phyloP scores from a whole-genome alignment of 2,888 invertebrate species.

The Pachliopta kotzebuea region DNA sequence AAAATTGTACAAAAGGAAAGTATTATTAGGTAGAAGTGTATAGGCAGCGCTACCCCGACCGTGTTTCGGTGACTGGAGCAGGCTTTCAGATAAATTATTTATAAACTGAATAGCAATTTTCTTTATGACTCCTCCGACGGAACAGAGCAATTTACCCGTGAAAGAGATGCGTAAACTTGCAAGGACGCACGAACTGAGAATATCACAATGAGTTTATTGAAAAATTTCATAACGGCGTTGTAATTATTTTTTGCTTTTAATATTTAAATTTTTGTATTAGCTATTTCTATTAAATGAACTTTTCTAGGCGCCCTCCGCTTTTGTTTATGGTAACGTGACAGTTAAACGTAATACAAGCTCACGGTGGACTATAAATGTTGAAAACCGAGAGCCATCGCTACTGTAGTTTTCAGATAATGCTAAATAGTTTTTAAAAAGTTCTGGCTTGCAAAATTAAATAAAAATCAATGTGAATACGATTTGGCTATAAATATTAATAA shows the following conservation, averaged over 20 bases:
- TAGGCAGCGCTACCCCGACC: constrained; percentile 63
- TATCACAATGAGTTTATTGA: constrained; percentile 66
- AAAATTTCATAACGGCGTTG: constrained; percentile 64
- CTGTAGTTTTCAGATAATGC: too few species aligned
- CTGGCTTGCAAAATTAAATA: not conserved
- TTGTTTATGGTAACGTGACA: too few species aligned
- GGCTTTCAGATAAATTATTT: constrained; percentile 81
- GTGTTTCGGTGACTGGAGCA: constrained; percentile 78
- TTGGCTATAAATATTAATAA: too few species aligned
- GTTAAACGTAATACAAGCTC: too few species aligned
- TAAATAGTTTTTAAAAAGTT: not conserved
- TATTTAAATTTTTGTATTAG: not conserved
- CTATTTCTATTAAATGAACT: not conserved
- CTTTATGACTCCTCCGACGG: constrained; percentile 81
- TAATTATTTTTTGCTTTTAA: constrained; percentile 32
- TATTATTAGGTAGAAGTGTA: constrained; percentile 73
- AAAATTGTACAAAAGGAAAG: constrained; percentile 81
- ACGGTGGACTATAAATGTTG: too few species aligned
- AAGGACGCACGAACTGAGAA: constrained; percentile 74
- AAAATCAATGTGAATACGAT: too few species aligned
- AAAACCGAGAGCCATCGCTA: too few species aligned
- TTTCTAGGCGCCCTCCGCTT: not conserved
- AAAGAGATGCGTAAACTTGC: constrained; percentile 80
- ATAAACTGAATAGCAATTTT: constrained; percentile 81
- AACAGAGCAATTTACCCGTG: constrained; percentile 78